These are phyloP conservation scores for Xenopus laevis DNA, from an alignment of 2,113 vertebrate genomes.

Conservation along the genomic window DNA sequence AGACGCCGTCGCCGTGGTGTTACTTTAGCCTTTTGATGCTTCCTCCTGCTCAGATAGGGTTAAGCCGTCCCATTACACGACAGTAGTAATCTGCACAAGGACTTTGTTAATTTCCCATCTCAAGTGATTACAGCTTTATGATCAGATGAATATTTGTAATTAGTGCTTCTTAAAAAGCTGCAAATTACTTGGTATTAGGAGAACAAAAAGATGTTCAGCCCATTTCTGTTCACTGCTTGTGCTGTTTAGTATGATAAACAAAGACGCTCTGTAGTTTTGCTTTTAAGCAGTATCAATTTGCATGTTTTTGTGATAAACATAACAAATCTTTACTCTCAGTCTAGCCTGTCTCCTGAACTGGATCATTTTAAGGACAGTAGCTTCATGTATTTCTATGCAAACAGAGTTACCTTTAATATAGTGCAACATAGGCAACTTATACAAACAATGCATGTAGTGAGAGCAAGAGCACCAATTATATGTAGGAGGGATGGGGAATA, in stretches of 20 bases:
- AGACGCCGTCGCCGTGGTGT: too few relatives aligned
- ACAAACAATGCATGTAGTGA: too few relatives aligned
- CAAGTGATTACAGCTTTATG: constrained; percentile 64
- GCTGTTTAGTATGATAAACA: constrained; percentile 9
- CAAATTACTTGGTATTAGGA: constrained; percentile 64
- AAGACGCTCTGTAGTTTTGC: constrained; percentile 10
- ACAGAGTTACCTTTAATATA: too few relatives aligned
- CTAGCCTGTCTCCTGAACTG: too few relatives aligned
- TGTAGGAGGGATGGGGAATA: too few relatives aligned
- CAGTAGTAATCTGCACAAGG: constrained; percentile 56
- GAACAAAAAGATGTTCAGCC: constrained; percentile 46
- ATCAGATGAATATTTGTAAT: constrained; percentile 66
- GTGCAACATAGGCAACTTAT: too few relatives aligned
- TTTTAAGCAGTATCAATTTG: background rate
- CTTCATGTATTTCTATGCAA: too few relatives aligned
- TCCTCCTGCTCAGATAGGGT: constrained; percentile 15
- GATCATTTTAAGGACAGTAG: too few relatives aligned
- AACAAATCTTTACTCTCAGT: too few relatives aligned
- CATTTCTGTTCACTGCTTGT: constrained; percentile 40
- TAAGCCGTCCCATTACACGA: constrained; percentile 53
- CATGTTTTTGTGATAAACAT: too few relatives aligned
- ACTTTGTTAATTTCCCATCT: constrained; percentile 57
- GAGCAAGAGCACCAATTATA: too few relatives aligned
- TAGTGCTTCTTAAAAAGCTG: constrained; percentile 59
- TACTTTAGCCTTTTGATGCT: background rate